phyloP scores from a whole-genome alignment of 2,888 invertebrate genomes.

The Limnephilus rhombicus region DNA sequence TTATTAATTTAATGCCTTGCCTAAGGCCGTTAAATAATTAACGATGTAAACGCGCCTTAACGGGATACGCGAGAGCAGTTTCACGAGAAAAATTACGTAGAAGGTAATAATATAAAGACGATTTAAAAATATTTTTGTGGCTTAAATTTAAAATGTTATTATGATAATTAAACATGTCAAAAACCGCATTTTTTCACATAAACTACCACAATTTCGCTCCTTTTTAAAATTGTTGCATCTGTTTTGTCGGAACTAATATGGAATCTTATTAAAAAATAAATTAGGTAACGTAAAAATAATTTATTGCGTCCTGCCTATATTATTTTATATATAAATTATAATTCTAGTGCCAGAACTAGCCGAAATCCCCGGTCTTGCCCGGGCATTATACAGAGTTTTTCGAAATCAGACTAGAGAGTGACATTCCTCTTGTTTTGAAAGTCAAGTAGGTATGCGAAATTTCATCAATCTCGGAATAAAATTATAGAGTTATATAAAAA shows the following conservation, averaged over 20 bases:
- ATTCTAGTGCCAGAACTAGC: too few relatives aligned
- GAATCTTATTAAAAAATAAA: background rate
- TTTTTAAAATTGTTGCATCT: background rate
- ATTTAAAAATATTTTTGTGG: background rate
- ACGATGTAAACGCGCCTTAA: conserved; percentile 21
- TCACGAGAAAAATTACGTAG: background rate
- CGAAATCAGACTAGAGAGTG: too few relatives aligned
- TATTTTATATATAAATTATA: too few relatives aligned
- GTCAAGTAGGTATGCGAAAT: too few relatives aligned
- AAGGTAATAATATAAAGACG: background rate
- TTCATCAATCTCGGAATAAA: too few relatives aligned
- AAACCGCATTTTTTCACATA: background rate
- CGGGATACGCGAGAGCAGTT: background rate
- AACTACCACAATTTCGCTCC: background rate
- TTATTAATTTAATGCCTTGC: conserved; percentile 34
- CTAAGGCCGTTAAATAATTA: background rate
- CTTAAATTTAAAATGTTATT: background rate
- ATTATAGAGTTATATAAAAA: too few relatives aligned
- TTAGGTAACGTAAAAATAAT: too few relatives aligned
- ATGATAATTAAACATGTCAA: background rate
- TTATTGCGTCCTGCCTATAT: too few relatives aligned
- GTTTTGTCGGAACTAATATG: background rate
- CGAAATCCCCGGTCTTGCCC: too few relatives aligned
- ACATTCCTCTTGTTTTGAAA: too few relatives aligned
- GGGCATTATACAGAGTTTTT: too few relatives aligned